These are phyloP conservation scores for Ectropis crepuscularia DNA, from an alignment of 2,888 invertebrate species.

Conservation along the genomic window DNA sequence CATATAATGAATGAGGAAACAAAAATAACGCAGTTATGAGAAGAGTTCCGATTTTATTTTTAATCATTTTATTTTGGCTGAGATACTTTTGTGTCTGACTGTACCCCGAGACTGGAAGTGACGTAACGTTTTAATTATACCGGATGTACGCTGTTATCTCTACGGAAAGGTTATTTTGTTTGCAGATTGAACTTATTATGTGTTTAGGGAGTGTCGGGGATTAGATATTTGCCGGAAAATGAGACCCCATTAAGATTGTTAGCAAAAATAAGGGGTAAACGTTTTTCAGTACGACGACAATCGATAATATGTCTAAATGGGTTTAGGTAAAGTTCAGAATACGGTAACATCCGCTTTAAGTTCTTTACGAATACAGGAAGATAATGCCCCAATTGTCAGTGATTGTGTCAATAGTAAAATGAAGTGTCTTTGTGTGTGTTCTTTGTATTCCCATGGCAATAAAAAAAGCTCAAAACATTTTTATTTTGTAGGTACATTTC, in stretches of 20 bases:
- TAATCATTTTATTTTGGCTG: not conserved
- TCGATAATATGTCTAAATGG: not conserved
- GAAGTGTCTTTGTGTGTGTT: no score
- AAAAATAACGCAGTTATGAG: no score
- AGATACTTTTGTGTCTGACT: not conserved
- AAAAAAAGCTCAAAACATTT: no score
- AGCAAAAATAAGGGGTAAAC: not conserved
- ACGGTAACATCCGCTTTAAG: not conserved
- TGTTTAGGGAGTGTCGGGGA: slow-evolving; percentile 14
- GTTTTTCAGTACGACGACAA: not conserved
- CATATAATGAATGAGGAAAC: no score
- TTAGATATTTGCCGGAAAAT: slow-evolving; percentile 8
- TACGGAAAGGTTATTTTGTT: slow-evolving; percentile 22
- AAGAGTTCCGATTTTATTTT: no score
- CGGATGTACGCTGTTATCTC: slow-evolving; percentile 18
- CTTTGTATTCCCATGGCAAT: no score
- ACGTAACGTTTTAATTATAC: slow-evolving; percentile 41
- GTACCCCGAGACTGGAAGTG: slow-evolving; percentile 13
- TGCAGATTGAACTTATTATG: slow-evolving; percentile 15
- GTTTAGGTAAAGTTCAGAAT: slow-evolving; percentile 4
- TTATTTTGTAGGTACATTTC: no score
- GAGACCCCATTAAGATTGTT: slow-evolving; percentile 5
- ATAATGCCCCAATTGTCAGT: no score
- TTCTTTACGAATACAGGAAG: no score
- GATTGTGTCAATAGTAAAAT: no score